Percentiles rank a stretch among this genome's conserved stretches.
phyloP scores from a whole-genome alignment of 2,888 invertebrate species.

The Mongoloraphidia duomilia region DNA sequence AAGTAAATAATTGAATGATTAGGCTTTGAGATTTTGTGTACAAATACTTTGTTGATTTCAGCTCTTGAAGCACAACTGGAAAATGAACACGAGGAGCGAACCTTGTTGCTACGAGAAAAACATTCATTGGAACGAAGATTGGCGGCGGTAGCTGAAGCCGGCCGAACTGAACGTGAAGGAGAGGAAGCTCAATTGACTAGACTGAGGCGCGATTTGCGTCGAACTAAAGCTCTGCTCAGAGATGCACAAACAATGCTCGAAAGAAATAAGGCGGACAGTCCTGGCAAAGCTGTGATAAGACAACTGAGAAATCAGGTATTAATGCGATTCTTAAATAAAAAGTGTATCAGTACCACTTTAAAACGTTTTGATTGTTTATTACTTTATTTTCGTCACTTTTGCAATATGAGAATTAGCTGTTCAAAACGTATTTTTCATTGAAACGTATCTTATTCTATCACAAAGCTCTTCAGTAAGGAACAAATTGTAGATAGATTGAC shows the following conservation, averaged over 20 bases:
- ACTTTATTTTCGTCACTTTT: too few relatives aligned
- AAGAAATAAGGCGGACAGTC: constrained; percentile 72
- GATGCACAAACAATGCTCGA: constrained; percentile 89
- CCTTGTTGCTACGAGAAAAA: constrained; percentile 70
- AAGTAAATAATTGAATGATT: too few relatives aligned
- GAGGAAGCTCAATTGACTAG: constrained; percentile 59
- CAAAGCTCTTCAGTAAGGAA: too few relatives aligned
- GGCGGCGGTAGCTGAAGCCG: constrained; percentile 62
- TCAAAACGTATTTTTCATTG: too few relatives aligned
- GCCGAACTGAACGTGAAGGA: constrained; percentile 53
- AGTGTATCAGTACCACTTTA: too few relatives aligned
- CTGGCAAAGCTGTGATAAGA: constrained; percentile 61
- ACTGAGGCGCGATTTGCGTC: constrained; percentile 72
- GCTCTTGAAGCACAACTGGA: constrained; percentile 83
- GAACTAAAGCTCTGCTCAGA: constrained; percentile 76
- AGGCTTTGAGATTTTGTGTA: neutral
- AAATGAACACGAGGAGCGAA: constrained; percentile 85
- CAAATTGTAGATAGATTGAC: too few relatives aligned
- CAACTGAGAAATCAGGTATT: constrained; percentile 59
- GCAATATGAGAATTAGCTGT: neutral
- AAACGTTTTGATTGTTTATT: too few relatives aligned
- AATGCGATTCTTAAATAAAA: neutral
- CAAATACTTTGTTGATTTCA: constrained; percentile 26
- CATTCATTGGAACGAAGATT: constrained; percentile 82
- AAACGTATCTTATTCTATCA: too few relatives aligned